Base-by-base conservation (phyloP, 2,113 vertebrate genomes). In the Cyprinodon brontotheroides region DNA sequence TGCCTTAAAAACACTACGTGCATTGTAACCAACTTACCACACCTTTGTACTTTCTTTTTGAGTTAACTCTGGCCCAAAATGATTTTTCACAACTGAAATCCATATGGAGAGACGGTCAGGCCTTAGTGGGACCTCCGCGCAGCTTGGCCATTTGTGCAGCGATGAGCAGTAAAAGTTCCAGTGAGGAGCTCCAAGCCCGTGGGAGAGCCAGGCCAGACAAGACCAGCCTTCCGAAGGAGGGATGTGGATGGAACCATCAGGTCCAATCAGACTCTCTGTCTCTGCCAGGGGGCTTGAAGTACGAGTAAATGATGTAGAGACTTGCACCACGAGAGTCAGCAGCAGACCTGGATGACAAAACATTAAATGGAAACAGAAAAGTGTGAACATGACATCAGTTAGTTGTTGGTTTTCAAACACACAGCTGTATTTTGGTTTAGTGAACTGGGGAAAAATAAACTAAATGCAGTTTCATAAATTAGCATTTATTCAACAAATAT, bases 181-280 rank as follows among this genome's bases (percentile, higher is more conserved):
- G 91, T 79, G 69, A 93, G 76, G 0, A 86, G 71, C 89, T 95
- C 93, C 3, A 88, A 70, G 75, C 84, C n/a, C 29, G 2, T 90
- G 95, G 74, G 94, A 95, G 59, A 95, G 91, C 92, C 94, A 95
- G 72, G 94, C 94, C 81, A 94, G 78, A 22, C 75, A 57, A 15
- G 93, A 94, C 93, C 93, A 93, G 87, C 93, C n/a, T n/a, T n/a
- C n/a, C 92, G 1, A 94, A 95, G 64, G 93, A 86, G 59, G 89
- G n/a, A n/a, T 82, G 45, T 8, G 61, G 15, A 93, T 48, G 1
- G 74, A 73, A 7, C 64, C 79, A 76, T 88, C 81, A 0, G 6
- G 13, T 0, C 93, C 91, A 1, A 87, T 79, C 77, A 77, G 78
- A 47, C 65, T 76, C 76, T 93, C 85, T 0, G 86, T 87, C 80